Base-by-base conservation (phyloP, 2,888 invertebrate species). In the Cantharis rufa region DNA sequence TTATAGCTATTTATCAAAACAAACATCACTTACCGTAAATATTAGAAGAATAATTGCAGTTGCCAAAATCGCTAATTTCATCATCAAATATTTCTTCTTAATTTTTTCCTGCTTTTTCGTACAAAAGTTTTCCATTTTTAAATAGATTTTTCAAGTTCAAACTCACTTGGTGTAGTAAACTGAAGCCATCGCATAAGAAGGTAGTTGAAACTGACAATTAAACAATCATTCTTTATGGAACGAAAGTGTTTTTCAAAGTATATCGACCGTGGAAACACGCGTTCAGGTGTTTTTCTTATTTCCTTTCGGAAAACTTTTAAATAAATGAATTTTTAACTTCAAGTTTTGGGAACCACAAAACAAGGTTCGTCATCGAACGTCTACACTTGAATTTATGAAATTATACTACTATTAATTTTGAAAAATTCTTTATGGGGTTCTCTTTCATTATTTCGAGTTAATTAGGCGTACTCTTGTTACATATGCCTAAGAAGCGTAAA, bases 11-110 rank as follows among this genome's bases (percentile, higher is more conserved):
- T 63, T 24, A 69, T n/a, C n/a, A 27, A 69, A 69, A 15, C n/a
- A 27, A 69, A 66, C 68, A 74, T 69, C 72, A 83, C 84, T 84
- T 83, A 85, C 85, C 77, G 80, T 76, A 72, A 84, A 75, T 70
- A 84, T 75, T 16, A 83, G 64, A 16, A 82, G 27, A 62, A 83
- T 71, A 21, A 81, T 78, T 62, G 77, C 79, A 13, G 81, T 74
- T 15, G 80, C 74, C 64, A 82, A 78, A 70, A 82, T 74, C 64
- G 82, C 80, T 18, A 80, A 77, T 70, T 80, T 81, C 24, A 80
- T 64, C 15, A 66, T 66, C 28, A 73, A 74, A 18, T 80, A 63
- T 13, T 76, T 77, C 69, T 79, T 80, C 62, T 80, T 73, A 66
- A 71, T 21, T 64, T 81, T 80, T 79, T 76, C 69, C 73, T 32